Conservation (phyloP, 2,888 invertebrate species). For the Pristionchus exspectatus region DNA sequence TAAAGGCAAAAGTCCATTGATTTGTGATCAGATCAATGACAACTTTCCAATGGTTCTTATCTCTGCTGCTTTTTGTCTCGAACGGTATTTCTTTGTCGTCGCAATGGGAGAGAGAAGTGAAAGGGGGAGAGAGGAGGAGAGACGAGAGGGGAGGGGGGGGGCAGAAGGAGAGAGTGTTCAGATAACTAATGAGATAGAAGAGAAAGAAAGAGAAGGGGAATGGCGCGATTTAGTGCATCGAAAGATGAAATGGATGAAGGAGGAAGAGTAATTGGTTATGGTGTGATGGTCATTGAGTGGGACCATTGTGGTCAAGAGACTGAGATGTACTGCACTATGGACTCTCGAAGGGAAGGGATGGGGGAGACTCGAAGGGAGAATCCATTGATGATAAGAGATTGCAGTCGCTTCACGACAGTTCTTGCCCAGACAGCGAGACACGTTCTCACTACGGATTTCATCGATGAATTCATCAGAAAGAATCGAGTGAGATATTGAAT, state of each 20-base stretch:
- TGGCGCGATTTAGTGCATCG: conserved; percentile 46
- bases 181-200: too few relatives aligned
- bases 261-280: conserved; percentile 4
- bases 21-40: background rate
- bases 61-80: conserved; percentile 23
- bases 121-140: background rate
- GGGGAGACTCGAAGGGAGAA: background rate
- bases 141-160: background rate
- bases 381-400: conserved; percentile 52
- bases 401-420: conserved; percentile 81
- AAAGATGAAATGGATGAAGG: conserved; percentile 24
- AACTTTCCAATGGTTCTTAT: background rate
- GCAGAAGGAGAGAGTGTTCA: conserved; percentile 8
- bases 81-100: conserved; percentile 11
- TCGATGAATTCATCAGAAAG: conserved; percentile 82
- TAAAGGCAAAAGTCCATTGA: background rate
- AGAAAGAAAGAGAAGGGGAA: background rate
- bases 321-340: background rate
- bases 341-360: background rate
- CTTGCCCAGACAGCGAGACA: conserved; percentile 80
- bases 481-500: conserved; percentile 73
- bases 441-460: conserved; percentile 82
- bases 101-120: background rate
- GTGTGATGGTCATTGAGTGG: conserved; percentile 17
- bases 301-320: background rate